Evolutionary conservation across 2,888 invertebrate genomes (phyloP), one percentile per base, ranked within the genome.

Genomic region (Ametastegia equiseti): DNA sequence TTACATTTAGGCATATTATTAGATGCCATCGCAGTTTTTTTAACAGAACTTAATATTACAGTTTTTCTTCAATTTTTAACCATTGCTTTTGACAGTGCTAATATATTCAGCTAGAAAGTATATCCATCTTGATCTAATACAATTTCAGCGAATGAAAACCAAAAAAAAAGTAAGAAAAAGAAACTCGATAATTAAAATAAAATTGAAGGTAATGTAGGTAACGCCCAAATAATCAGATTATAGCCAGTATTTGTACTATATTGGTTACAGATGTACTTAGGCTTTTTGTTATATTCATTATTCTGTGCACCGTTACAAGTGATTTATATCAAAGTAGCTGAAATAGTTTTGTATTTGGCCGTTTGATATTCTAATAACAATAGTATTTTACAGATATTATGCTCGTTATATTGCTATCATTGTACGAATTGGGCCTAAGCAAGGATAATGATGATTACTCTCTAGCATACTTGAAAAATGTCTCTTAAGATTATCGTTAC

Each of bases 341-440:
- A 75, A 54, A 54, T 75, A 54, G 36, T 54, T 75, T 54, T 75
- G 36, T 36, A 54, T 75, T 54, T 19, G n/a, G 54, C 19, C 50
- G 9, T 9, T 75, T 75, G 45, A 75, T 75, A 54, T 54, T 75
- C 50, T 45, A 54, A 54, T 50, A n/a, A 30, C 13, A 9, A 45
- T 33, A n/a, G 54, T 36, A 75, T 75, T 50, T 54, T 75, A 75
- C 54, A 75, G 50, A 19, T 75, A 75, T 75, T 75, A 75, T 54
- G 54, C 75, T 75, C 19, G 23, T 75, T n/a, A 36, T 54, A 75
- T 75, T 75, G 75, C 75, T 75, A 75, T 75, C 54, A 50, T 75
- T 75, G 54, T 75, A 75, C 75, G 36, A 75, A 75, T 75, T 75
- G 50, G 75, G 75, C 50, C 50, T 75, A 75, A 75, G 54, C 54